Evolutionary conservation across 1,140 invertebrate species (phyloP).

Genomic region (Telenomus remus): DNA sequence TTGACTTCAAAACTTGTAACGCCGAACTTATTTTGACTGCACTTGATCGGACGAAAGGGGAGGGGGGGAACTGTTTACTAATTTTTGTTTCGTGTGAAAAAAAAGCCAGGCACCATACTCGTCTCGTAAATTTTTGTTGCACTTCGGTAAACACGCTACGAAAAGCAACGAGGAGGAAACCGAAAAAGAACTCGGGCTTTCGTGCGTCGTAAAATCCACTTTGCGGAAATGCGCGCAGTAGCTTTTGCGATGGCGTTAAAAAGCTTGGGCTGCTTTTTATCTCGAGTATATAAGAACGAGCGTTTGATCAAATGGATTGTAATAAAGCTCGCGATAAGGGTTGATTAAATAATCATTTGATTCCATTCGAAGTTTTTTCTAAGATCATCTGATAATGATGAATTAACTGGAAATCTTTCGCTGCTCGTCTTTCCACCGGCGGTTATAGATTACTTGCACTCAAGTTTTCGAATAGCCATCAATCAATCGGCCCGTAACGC

Average conservation of each 20-base stretch:
- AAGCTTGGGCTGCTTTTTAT: no score
- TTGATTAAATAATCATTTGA: not conserved
- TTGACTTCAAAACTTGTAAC: no score
- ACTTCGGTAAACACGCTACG: not conserved
- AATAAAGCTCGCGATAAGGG: not conserved
- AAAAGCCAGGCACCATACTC: not conserved
- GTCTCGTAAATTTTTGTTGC: conserved; percentile 19
- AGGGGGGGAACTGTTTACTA: no score
- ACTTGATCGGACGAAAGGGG: no score
- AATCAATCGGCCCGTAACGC: conserved; percentile 16
- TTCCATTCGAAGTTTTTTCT: not conserved
- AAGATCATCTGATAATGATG: conserved; percentile 9
- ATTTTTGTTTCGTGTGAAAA: no score
- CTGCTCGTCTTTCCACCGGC: not conserved
- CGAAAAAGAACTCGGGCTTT: no score
- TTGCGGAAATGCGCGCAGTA: no score
- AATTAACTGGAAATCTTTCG: conserved; percentile 20
- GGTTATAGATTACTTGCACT: conserved; percentile 22
- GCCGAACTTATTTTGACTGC: no score
- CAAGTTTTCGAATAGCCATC: conserved; percentile 21
- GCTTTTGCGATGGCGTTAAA: no score
- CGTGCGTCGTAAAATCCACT: no score
- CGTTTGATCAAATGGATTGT: not conserved
- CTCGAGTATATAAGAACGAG: no score
- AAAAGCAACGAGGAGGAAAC: no score